Evolutionary conservation across 2,888 invertebrate genomes (phyloP), one percentile per base, ranked within the genome.

Genomic region (Gibbula magus): DNA sequence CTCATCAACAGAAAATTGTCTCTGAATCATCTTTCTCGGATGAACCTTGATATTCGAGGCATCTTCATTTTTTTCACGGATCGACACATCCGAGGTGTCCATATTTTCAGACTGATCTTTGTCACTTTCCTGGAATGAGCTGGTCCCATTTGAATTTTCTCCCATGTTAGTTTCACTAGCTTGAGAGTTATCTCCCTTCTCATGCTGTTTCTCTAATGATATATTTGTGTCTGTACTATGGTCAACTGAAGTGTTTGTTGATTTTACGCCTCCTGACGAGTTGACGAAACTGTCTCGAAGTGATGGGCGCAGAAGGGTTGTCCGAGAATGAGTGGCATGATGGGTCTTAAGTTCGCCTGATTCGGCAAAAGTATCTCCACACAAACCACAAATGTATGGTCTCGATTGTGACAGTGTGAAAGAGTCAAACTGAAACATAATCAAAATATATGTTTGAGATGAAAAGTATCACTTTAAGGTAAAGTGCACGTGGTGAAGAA

Each of bases 361-460:
- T 29, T 81, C 81, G 32, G 89, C 87, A 83, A 91, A 91, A 2
- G 89, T 91, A 75, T 87, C 83, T 16, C 91, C 91, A 84, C 91
- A 91, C 35, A 87, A 81, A 8, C 91, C 91, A 85, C 91, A 91
- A 0, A 91, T 88, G 84, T 91, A 91, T 5, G 91, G 91, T 5
- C 88, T 79, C 56, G 89, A 91, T 86, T 88, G 85, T 13, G 83
- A 61, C 5, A 67, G 39, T 18, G 70, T 73, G 56, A 66, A 73
- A 16, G 53, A 56, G 16, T 75, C 75, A 54, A 75, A 75, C 75
- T 75, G 75, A 7, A 75, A 75, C 20, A 32, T 8, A 74, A 7
- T 45, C 1, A 13, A 45, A 45, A 45, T 8, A n/a, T n/a, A n/a
- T 10, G 45, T 45, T 5, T 35, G 4, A 35, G 35, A n/a, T n/a